phyloP scores from a whole-genome alignment of 2,113 vertebrate genomes.

The Otus sunia region DNA sequence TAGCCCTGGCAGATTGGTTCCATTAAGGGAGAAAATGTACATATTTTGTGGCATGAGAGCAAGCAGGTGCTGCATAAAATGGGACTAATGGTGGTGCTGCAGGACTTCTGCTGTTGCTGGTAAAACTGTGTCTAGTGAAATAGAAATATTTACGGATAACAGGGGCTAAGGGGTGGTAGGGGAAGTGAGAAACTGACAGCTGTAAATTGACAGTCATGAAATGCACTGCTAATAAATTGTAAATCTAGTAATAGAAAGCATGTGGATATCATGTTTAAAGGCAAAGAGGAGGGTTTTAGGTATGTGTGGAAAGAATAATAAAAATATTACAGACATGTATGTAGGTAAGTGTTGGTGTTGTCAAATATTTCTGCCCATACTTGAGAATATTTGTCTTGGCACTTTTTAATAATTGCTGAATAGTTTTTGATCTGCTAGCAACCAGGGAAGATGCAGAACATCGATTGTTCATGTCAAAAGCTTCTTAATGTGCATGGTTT shows the following conservation, averaged over 20 bases:
- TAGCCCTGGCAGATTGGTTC: accelerated
- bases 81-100: constrained; percentile 48
- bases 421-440: background rate
- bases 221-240: background rate
- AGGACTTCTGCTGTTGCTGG: background rate
- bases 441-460: background rate
- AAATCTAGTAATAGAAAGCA: background rate
- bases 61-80: background rate
- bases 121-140: background rate
- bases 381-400: background rate
- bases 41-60: background rate
- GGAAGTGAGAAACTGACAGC: background rate
- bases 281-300: background rate
- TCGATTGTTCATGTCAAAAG: background rate
- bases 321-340: background rate
- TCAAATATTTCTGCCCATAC: background rate
- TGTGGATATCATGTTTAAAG: background rate
- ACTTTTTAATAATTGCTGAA: background rate
- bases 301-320: background rate
- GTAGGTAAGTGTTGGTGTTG: background rate
- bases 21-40: background rate
- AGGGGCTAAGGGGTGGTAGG: background rate
- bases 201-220: background rate
- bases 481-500: background rate
- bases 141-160: background rate